Percentiles rank a stretch among this genome's conserved stretches.
Evolutionary conservation across 1,140 invertebrate species (phyloP).

Genomic region (Neotoxoptera formosana): DNA sequence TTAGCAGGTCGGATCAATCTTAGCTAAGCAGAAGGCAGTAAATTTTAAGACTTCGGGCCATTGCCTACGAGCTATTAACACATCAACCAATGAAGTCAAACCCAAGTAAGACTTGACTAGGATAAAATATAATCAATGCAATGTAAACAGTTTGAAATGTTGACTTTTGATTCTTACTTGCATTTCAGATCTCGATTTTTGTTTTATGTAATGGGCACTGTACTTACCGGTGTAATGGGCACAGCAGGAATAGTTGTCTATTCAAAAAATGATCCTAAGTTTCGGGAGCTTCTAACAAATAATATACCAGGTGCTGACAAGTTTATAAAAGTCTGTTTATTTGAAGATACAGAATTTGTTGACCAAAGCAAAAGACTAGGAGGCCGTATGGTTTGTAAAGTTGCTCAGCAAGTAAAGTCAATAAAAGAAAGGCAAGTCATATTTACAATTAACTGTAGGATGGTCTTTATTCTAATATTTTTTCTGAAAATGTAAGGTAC

Average conservation of each 20-base stretch:
- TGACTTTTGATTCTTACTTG: background rate
- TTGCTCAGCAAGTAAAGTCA: slow-evolving; percentile 34
- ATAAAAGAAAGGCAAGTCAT: slow-evolving; percentile 34
- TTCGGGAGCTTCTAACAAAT: slow-evolving; percentile 71
- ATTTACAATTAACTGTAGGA: background rate
- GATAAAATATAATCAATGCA: background rate
- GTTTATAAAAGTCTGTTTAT: slow-evolving; percentile 72
- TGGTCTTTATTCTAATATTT: background rate
- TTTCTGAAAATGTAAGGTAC: background rate
- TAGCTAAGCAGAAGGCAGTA: background rate
- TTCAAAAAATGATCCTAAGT: slow-evolving; percentile 74
- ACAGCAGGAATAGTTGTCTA: slow-evolving; percentile 66
- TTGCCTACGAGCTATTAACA: slow-evolving; percentile 3
- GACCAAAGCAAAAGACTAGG: background rate
- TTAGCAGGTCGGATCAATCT: slow-evolving; percentile 1
- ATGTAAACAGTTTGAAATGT: background rate
- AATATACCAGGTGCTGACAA: slow-evolving; percentile 74
- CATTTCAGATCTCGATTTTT: slow-evolving; percentile 48
- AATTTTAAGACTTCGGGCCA: background rate
- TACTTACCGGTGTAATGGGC: slow-evolving; percentile 69
- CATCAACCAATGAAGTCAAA: slow-evolving; percentile 33
- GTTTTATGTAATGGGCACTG: slow-evolving; percentile 58
- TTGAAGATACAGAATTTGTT: slow-evolving; percentile 70
- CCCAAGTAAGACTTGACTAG: background rate
- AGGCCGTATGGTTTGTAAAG: slow-evolving; percentile 28